phyloP scores from a whole-genome alignment of 2,797 vertebrate species.

The Arnoldichthys spilopterus region DNA sequence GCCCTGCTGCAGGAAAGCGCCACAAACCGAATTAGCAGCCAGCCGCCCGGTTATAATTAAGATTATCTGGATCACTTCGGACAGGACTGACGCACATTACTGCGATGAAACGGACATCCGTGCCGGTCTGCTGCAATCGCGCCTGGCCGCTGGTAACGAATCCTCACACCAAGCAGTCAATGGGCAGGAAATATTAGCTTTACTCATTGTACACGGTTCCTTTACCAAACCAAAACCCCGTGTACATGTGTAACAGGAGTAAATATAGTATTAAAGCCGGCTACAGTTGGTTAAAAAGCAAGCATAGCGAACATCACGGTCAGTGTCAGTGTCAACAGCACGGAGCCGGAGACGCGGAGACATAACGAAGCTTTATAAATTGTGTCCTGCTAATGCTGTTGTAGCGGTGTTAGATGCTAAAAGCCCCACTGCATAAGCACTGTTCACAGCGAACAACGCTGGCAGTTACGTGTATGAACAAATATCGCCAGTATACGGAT shows the following conservation, averaged over 20 bases:
- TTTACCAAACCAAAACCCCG: neutral
- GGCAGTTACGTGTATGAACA: too few relatives aligned
- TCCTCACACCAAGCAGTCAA: neutral
- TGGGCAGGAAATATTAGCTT: neutral
- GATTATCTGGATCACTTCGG: neutral
- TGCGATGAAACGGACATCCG: neutral
- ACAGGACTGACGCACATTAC: neutral
- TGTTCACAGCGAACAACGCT: neutral
- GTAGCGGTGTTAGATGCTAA: neutral
- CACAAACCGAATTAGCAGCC: neutral
- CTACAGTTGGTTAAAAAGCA: too few relatives aligned
- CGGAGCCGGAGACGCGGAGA: too few relatives aligned
- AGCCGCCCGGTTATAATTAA: neutral
- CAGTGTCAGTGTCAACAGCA: neutral
- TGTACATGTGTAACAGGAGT: neutral
- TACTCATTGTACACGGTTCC: neutral
- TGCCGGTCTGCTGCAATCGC: too few relatives aligned
- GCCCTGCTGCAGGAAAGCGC: neutral
- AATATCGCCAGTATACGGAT: neutral
- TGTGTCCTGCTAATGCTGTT: neutral
- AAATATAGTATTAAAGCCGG: neutral
- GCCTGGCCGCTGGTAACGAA: too few relatives aligned
- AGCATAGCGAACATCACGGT: neutral
- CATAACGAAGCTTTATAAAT: neutral
- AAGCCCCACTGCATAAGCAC: too few relatives aligned